Percentiles rank a stretch among this genome's conserved stretches.
phyloP scores from a whole-genome alignment of 2,888 invertebrate species.

The Strigamia crassipes region DNA sequence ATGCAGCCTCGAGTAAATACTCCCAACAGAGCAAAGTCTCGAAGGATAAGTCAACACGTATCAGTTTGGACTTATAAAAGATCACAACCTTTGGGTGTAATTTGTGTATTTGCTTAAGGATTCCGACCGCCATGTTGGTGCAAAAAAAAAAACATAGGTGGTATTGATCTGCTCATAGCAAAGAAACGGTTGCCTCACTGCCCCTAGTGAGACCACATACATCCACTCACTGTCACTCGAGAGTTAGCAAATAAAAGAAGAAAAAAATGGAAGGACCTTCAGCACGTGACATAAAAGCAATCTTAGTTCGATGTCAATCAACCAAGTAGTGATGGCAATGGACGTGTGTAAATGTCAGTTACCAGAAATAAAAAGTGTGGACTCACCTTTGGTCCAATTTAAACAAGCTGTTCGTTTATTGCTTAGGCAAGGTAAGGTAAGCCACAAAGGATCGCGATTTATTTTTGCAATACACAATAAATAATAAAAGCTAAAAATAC shows the following conservation, averaged over 20 bases:
- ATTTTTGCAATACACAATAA: not conserved
- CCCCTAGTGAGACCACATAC: conserved; percentile 32
- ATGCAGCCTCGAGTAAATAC: not conserved
- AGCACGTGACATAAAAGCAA: conserved; percentile 28
- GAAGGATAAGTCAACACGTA: not conserved
- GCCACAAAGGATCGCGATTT: not conserved
- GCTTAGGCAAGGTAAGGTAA: not conserved
- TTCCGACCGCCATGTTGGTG: not conserved
- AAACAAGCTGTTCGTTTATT: not conserved
- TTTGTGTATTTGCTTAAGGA: conserved; percentile 4
- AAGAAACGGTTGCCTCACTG: conserved; percentile 36
- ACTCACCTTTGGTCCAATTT: no score
- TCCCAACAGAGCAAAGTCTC: not conserved
- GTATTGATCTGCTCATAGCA: conserved; percentile 3
- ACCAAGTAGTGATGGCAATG: not conserved
- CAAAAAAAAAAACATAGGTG: conserved; percentile 13
- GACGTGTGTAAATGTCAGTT: conserved; percentile 4
- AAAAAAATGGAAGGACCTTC: not conserved
- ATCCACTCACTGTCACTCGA: conserved; percentile 32
- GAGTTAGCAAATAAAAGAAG: not conserved
- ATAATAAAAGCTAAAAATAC: not conserved
- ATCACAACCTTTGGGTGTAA: not conserved
- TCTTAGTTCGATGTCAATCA: conserved; percentile 6
- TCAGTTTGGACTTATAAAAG: not conserved
- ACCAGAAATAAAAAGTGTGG: not conserved